These are phyloP conservation scores for Chalcis sispes DNA, from an alignment of 2,888 invertebrate genomes.

Conservation along the genomic window DNA sequence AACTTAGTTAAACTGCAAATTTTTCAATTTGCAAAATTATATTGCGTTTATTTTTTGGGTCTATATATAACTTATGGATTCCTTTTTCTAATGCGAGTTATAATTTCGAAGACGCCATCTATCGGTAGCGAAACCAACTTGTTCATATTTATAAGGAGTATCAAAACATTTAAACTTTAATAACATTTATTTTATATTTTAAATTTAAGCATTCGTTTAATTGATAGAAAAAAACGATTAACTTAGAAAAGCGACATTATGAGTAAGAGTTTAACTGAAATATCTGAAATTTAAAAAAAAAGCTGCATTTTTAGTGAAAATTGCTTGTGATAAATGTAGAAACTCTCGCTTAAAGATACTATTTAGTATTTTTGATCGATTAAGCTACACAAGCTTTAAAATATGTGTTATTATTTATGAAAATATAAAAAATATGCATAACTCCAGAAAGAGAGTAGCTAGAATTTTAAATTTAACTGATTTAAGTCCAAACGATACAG, in stretches of 20 bases:
- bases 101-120: background rate
- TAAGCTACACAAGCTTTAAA: background rate
- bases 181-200: no score
- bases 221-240: no score
- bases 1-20: background rate
- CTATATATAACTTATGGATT: background rate
- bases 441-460: no score
- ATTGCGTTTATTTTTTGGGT: no score
- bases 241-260: background rate
- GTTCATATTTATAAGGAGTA: no score
- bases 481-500: background rate
- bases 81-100: background rate
- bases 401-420: background rate
- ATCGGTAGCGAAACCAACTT: no score
- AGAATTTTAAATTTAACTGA: slow-evolving; percentile 1
- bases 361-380: background rate
- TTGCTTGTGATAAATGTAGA: background rate
- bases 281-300: no score
- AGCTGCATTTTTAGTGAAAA: no score
- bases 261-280: background rate
- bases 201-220: no score
- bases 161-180: no score
- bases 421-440: background rate
- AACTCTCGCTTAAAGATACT: background rate
- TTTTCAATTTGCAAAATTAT: no score